Evolutionary conservation across 2,113 vertebrate genomes (phyloP).

Genomic region (Cottus gobio): DNA sequence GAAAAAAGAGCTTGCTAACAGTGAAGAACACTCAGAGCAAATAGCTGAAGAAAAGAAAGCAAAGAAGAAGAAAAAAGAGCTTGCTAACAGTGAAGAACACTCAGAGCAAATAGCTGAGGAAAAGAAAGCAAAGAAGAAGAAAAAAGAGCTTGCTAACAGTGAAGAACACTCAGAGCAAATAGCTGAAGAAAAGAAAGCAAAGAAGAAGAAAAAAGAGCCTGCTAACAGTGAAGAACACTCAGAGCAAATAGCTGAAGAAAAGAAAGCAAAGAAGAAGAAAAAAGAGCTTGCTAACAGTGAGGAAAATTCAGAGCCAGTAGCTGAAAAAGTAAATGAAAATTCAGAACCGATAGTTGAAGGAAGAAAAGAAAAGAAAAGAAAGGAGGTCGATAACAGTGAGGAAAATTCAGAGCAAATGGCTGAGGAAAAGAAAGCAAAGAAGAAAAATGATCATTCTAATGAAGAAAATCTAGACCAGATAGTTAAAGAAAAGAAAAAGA

Average conservation of each 20-base stretch:
- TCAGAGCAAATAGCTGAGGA: too few species aligned
- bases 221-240: neutral
- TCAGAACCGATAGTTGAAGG: neutral
- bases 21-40: too few species aligned
- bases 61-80: too few species aligned
- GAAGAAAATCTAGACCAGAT: slow-evolving; percentile 4
- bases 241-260: slow-evolving; percentile 6
- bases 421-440: slow-evolving; percentile 42
- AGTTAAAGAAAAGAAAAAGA: slow-evolving; percentile 30
- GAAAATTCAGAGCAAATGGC: neutral
- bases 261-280: slow-evolving; percentile 12
- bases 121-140: too few species aligned
- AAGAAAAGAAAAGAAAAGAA: slow-evolving; percentile 16
- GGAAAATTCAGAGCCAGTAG: neutral
- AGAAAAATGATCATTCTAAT: slow-evolving; percentile 3
- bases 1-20: too few species aligned
- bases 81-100: too few species aligned
- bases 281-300: neutral
- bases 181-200: slow-evolving; percentile 42
- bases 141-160: too few species aligned
- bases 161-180: too few species aligned
- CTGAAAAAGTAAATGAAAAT: neutral
- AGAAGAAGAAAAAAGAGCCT: slow-evolving; percentile 3
- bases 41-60: too few species aligned
- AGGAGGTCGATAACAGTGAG: neutral